Percentiles rank a stretch among this genome's conserved stretches.
Conservation (phyloP, 2,113 vertebrate genomes). For the Melierax canorus region DNA sequence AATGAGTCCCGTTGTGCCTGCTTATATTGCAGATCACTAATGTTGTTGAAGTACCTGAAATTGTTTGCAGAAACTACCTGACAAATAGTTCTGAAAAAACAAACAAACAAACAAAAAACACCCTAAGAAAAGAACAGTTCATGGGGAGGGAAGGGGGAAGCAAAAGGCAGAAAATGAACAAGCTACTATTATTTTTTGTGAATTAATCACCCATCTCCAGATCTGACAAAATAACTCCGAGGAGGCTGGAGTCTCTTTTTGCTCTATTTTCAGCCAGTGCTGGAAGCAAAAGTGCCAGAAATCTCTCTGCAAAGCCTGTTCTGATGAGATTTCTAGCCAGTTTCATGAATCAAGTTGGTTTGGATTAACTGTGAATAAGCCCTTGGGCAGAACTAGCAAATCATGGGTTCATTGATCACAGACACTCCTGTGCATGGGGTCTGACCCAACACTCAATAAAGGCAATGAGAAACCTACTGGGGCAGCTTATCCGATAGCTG, state of each 20-base stretch:
- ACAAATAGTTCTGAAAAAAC: not conserved
- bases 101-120: not conserved
- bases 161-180: not conserved
- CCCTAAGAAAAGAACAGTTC: not conserved
- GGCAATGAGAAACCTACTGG: not conserved
- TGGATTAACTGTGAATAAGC: slow-evolving; percentile 24
- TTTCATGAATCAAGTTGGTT: slow-evolving; percentile 23
- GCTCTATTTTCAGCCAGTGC: not conserved
- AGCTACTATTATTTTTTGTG: not conserved
- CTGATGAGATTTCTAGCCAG: slow-evolving; percentile 35
- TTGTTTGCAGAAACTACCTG: not conserved
- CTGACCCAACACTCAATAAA: slow-evolving; percentile 23
- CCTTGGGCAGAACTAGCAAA: not conserved
- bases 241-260: not conserved
- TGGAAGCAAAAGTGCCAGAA: slow-evolving; percentile 18
- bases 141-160: not conserved
- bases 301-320: slow-evolving; percentile 3
- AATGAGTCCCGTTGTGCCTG: rapidly evolving
- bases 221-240: not conserved
- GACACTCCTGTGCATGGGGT: not conserved
- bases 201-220: not conserved
- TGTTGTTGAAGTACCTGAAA: not conserved
- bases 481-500: not conserved
- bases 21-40: not conserved
- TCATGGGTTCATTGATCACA: slow-evolving; percentile 8